These are phyloP conservation scores for Hirtodrosophila trivittata DNA, from an alignment of 2,888 invertebrate genomes.

Conservation along the genomic window DNA sequence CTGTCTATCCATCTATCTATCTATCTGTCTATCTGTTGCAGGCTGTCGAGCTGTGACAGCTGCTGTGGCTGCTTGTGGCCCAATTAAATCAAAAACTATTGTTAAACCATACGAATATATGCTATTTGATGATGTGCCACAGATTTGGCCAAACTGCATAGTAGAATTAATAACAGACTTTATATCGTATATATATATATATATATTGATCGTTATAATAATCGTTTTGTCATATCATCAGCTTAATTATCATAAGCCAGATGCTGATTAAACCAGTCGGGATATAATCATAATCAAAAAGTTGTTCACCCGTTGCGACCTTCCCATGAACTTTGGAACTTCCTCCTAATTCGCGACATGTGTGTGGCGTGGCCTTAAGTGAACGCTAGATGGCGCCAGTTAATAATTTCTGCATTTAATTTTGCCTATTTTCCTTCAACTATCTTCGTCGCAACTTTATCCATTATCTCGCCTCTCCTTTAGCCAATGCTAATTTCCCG, in stretches of 20 bases:
- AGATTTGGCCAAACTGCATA: slow-evolving; percentile 10
- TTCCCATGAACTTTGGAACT: slow-evolving; percentile 1
- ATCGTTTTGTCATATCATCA: slow-evolving; percentile 45
- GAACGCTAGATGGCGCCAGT: slow-evolving; percentile 52
- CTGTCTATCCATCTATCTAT: neutral
- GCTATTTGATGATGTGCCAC: slow-evolving; percentile 16
- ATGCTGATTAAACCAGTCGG: slow-evolving; percentile 47
- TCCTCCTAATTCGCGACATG: slow-evolving; percentile 6
- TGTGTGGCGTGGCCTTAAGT: slow-evolving; percentile 20
- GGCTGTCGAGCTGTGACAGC: slow-evolving; percentile 8
- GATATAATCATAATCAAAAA: slow-evolving; percentile 61
- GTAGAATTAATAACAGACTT: slow-evolving; percentile 12
- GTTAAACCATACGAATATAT: neutral
- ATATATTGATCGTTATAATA: slow-evolving; percentile 14
- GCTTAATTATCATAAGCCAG: slow-evolving; percentile 56
- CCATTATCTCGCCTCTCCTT: neutral
- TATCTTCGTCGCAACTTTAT: slow-evolving; percentile 18
- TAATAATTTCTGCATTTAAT: slow-evolving; percentile 56
- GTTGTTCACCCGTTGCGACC: slow-evolving; percentile 46
- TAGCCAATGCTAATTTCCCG: slow-evolving; percentile 29
- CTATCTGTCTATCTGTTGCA: neutral
- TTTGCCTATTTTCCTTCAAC: slow-evolving; percentile 16
- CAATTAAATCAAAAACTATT: slow-evolving; percentile 32
- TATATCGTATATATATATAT: neutral
- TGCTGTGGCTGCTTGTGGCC: slow-evolving; percentile 4